Evolutionary conservation across 2,113 vertebrate species (phyloP), one percentile per base, ranked within the genome.

Genomic region (Istiophorus platypterus): DNA sequence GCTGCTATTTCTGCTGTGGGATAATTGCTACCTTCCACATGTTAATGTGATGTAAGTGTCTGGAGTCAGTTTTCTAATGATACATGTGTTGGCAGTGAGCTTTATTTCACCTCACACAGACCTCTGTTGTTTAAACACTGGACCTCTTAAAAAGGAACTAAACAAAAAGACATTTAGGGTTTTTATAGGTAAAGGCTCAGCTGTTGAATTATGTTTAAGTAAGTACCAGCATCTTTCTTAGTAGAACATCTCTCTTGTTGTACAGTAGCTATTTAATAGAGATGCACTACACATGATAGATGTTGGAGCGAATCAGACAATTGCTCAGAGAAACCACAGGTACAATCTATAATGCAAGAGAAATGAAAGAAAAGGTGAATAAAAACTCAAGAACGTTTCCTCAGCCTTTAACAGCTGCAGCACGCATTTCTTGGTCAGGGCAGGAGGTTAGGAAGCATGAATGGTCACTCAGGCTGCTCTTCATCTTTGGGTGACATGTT

Each of bases 401-500:
- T 88, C 66, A 31, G 81, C 77, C 87, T 82, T 77, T 78, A 88
- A 89, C 81, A 88, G 86, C 86, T 85, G 77, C 76, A 86, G 85
- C 74, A 84, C 90, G 85, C 64, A 92, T 93, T 90, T 92, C 93
- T 92, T 87, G 57, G 22, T 89, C 87, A 85, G 79, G 65, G 22
- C n/a, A n/a, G n/a, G n/a, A n/a, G n/a, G n/a, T n/a, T n/a, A n/a
- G n/a, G n/a, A n/a, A n/a, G n/a, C n/a, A n/a, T n/a, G n/a, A n/a
- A n/a, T n/a, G 88, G 90, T 90, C 82, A 70, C 74, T 72, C 58
- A 4, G 74, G 65, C 81, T 42, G 79, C 87, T 72, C 93, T 95
- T 95, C 77, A 89, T 95, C 91, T 92, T 87, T 67, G 61, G 71
- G 39, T 87, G 93, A 91, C 87, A 83, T 72, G 76, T 92, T 93